Conservation (phyloP, 2,888 invertebrate genomes). For the Troides helena region DNA sequence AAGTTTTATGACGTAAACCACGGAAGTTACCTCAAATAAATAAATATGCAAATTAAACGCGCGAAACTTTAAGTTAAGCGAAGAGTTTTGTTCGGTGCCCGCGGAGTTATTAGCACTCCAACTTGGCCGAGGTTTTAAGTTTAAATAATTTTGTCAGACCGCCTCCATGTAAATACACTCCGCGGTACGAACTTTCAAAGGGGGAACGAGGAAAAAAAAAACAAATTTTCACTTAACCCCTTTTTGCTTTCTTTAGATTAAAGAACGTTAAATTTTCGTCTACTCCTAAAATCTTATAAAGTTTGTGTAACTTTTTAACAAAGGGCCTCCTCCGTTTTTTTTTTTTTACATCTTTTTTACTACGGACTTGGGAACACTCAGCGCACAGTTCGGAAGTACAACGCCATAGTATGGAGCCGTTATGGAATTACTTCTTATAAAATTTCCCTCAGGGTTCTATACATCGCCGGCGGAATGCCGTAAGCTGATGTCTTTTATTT, state of each 20-base stretch:
- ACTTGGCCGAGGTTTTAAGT: conserved; percentile 58
- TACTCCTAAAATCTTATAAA: conserved; percentile 12
- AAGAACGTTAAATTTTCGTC: conserved; percentile 12
- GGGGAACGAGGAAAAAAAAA: conserved; percentile 8
- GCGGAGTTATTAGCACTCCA: conserved; percentile 56
- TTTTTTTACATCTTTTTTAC: conserved; percentile 11
- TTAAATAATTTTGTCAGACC: conserved; percentile 62
- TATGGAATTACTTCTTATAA: no score
- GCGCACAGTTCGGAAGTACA: no score
- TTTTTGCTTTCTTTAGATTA: conserved; percentile 25
- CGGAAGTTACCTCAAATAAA: conserved; percentile 37
- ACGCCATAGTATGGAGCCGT: no score
- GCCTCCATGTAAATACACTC: conserved; percentile 61
- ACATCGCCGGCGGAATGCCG: no score
- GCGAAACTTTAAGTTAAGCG: conserved; percentile 50
- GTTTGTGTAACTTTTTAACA: conserved; percentile 15
- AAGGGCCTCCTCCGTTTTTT: not conserved
- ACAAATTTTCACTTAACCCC: conserved; percentile 33
- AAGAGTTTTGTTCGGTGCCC: conserved; percentile 41
- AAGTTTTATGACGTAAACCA: conserved; percentile 27
- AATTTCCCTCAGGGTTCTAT: no score
- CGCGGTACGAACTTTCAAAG: conserved; percentile 36
- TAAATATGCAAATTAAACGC: conserved; percentile 58
- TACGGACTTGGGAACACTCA: conserved; percentile 2
- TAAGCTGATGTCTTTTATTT: no score